A percentile compares a stretch with the other conserved stretches of the same genome.
Evolutionary conservation across 2,797 vertebrate genomes (phyloP).

Genomic region (Pelobates cultripes): DNA sequence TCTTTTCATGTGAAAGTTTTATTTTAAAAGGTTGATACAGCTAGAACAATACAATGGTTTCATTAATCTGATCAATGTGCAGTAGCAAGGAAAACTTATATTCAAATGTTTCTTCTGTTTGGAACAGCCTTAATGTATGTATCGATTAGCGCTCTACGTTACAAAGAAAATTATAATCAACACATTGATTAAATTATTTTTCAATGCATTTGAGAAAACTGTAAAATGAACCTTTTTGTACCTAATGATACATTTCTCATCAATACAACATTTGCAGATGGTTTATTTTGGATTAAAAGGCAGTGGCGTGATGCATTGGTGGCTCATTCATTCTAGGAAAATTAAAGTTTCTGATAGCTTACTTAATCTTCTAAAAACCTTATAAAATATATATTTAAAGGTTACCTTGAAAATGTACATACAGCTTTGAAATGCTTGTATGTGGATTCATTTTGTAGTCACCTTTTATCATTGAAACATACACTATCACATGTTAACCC

Average conservation of each 20-base stretch:
- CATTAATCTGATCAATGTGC: background rate
- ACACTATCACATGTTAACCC: no score
- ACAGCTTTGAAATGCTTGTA: no score
- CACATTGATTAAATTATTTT: background rate
- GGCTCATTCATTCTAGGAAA: background rate
- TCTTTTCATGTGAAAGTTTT: no score
- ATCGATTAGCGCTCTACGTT: background rate
- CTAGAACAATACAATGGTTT: background rate
- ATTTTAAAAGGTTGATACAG: no score
- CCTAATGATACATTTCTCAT: background rate
- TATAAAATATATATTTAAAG: background rate
- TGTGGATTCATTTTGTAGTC: no score
- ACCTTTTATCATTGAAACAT: no score
- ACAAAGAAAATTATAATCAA: background rate
- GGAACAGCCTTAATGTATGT: background rate
- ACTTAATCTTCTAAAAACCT: background rate
- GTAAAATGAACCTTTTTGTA: background rate
- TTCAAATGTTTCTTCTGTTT: background rate
- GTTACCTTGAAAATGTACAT: no score
- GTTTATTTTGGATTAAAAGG: background rate
- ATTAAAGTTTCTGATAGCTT: background rate
- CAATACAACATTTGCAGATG: background rate
- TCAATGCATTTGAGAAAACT: background rate
- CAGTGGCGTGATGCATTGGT: background rate
- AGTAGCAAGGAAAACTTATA: background rate